Evolutionary conservation across 2,113 vertebrate genomes (phyloP).

Genomic region (Manacus vitellinus): DNA sequence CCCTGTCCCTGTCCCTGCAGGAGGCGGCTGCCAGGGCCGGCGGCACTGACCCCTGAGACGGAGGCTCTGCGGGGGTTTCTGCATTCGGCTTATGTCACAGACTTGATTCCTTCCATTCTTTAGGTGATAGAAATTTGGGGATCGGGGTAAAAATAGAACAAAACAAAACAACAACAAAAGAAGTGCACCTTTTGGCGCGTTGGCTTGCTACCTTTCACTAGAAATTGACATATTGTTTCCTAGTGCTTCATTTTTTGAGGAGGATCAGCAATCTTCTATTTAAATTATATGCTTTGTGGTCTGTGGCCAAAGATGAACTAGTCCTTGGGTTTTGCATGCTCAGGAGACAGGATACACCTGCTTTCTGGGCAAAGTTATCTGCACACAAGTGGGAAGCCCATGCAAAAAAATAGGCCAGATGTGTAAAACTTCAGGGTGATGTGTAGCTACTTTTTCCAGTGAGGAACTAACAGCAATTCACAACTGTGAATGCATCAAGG

Average conservation of each 20-base stretch:
- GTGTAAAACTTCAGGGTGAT: background rate
- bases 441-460: background rate
- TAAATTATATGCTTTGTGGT: background rate
- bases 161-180: background rate
- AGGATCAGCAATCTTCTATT: background rate
- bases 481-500: background rate
- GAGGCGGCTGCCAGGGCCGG: background rate
- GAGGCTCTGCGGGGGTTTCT: background rate
- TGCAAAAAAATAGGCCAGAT: background rate
- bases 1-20: too few relatives aligned
- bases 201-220: background rate
- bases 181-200: background rate
- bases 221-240: background rate
- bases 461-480: background rate
- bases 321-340: slow-evolving; percentile 2
- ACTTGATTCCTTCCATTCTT: background rate
- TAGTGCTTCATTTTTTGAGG: background rate
- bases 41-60: background rate
- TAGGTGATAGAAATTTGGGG: accelerated
- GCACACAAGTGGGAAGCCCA: background rate
- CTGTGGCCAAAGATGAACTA: background rate
- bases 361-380: background rate
- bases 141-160: background rate
- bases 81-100: background rate
- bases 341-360: slow-evolving; percentile 30